Evolutionary conservation across 2,113 vertebrate genomes (phyloP).

Genomic region (Erythrolamprus reginae): DNA sequence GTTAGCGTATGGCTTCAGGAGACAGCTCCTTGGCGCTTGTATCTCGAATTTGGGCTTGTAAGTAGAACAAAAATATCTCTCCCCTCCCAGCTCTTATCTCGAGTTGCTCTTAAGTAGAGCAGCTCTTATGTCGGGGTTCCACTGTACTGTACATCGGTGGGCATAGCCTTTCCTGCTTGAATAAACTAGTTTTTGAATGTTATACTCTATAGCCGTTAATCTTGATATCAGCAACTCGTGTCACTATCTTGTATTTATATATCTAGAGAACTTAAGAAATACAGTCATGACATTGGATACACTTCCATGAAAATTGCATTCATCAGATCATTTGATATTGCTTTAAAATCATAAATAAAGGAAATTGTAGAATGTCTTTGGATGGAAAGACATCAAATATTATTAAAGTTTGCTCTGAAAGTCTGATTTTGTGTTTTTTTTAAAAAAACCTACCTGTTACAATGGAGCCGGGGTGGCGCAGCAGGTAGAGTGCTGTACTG

Average conservation of each 20-base stretch:
- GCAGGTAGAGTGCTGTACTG: no score
- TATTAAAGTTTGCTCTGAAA: background rate
- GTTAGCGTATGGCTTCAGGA: no score
- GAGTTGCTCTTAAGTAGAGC: no score
- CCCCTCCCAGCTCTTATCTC: no score
- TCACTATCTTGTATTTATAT: background rate
- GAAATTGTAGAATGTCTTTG: background rate
- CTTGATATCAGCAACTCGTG: background rate
- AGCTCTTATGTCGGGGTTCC: no score
- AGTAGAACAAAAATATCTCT: no score
- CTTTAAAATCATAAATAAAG: background rate
- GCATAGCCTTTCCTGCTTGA: background rate
- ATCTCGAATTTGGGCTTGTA: no score
- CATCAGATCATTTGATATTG: background rate
- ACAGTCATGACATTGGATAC: background rate
- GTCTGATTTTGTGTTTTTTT: no score
- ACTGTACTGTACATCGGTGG: background rate
- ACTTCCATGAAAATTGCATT: background rate
- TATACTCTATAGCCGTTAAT: background rate
- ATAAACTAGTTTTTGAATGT: background rate
- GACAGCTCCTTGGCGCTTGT: no score
- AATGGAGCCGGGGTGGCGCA: no score
- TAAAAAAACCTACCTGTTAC: no score
- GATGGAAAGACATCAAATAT: background rate
- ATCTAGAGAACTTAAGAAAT: background rate